Percentiles rank a stretch among this genome's conserved stretches.
These are phyloP conservation scores for Pentalonia nigronervosa DNA, from an alignment of 1,140 invertebrate genomes.

Conservation along the genomic window DNA sequence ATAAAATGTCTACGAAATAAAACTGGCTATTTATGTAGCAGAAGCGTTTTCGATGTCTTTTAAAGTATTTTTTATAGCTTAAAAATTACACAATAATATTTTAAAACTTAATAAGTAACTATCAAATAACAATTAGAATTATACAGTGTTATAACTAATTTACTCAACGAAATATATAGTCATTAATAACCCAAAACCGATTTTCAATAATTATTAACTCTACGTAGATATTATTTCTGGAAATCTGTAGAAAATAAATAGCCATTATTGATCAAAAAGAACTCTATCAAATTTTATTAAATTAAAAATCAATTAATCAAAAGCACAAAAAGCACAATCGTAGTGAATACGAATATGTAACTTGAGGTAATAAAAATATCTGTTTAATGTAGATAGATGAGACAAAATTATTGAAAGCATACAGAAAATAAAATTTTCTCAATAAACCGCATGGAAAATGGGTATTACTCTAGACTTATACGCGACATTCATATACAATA, in stretches of 20 bases:
- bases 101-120: not conserved
- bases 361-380: not conserved
- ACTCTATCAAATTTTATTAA: not conserved
- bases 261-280: not conserved
- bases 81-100: not conserved
- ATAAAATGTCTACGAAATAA: not conserved
- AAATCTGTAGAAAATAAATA: not conserved
- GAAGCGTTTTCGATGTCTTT: not conserved
- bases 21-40: not conserved
- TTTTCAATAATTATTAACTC: too few species aligned
- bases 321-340: not conserved
- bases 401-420: not conserved
- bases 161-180: too few species aligned
- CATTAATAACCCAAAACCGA: too few species aligned
- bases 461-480: not conserved
- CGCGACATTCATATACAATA: not conserved
- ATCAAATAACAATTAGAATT: not conserved
- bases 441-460: not conserved
- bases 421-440: not conserved
- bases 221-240: too few species aligned
- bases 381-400: not conserved
- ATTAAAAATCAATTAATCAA: too few species aligned
- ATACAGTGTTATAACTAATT: too few species aligned
- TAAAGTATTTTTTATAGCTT: not conserved
- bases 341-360: not conserved